A percentile compares a stretch with the other conserved stretches of the same genome.
Evolutionary conservation across 2,888 invertebrate species (phyloP).

Genomic region (Apomyelois bistriatella): DNA sequence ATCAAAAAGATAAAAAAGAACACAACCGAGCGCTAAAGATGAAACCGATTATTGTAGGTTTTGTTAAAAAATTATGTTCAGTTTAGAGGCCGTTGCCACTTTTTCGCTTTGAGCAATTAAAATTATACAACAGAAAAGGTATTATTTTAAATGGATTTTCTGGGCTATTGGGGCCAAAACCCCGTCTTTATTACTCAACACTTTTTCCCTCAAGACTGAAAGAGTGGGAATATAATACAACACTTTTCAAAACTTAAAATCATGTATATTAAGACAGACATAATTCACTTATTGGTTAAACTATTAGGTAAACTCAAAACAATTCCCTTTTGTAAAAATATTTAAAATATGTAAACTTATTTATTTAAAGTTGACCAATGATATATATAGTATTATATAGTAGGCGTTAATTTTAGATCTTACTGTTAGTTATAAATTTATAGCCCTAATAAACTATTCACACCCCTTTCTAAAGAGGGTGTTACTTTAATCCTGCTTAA

Average conservation of each 20-base stretch:
- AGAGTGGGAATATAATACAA: background rate
- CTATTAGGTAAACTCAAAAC: too few species aligned
- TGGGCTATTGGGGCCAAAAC: background rate
- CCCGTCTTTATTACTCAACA: background rate
- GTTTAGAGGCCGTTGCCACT: too few species aligned
- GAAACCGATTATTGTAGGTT: too few species aligned
- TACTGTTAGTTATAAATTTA: background rate
- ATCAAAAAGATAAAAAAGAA: too few species aligned
- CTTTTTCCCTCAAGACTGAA: background rate
- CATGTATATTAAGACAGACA: too few species aligned
- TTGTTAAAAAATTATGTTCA: too few species aligned
- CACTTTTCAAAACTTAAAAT: background rate
- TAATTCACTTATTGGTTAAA: too few species aligned
- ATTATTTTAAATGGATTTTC: slow-evolving; percentile 6
- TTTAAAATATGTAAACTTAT: background rate
- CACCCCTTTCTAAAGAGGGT: background rate
- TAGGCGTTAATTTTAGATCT: background rate
- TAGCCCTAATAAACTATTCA: background rate
- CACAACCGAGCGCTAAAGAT: too few species aligned
- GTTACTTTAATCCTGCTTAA: background rate
- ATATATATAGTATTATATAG: background rate
- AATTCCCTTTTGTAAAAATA: too few species aligned
- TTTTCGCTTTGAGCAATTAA: slow-evolving; percentile 4
- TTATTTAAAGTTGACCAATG: background rate
- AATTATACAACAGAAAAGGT: background rate